These are phyloP conservation scores for Tenodera sinensis DNA, from an alignment of 2,888 invertebrate genomes.

Conservation along the genomic window DNA sequence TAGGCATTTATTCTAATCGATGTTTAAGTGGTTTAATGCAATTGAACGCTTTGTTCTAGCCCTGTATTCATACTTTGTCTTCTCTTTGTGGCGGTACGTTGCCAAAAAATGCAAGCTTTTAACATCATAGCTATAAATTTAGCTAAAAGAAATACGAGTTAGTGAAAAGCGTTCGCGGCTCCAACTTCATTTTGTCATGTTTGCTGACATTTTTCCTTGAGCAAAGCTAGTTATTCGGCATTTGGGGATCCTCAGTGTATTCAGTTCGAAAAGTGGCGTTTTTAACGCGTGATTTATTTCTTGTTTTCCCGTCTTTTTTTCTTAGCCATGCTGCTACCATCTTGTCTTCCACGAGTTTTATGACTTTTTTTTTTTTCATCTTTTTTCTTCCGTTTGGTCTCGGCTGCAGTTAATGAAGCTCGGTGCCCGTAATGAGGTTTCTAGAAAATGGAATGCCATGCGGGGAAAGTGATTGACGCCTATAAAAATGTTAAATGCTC, in stretches of 20 bases:
- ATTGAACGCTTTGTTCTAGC: background rate
- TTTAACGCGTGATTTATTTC: background rate
- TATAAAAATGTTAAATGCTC: background rate
- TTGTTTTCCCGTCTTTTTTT: background rate
- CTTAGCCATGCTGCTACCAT: background rate
- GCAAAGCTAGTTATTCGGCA: background rate
- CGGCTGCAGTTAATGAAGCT: background rate
- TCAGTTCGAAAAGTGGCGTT: background rate
- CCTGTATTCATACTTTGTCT: background rate
- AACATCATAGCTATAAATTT: background rate
- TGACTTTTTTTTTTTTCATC: background rate
- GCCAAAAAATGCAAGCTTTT: background rate
- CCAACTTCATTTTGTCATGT: background rate
- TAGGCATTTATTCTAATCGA: no score
- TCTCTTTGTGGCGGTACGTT: background rate
- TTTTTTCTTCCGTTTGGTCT: background rate
- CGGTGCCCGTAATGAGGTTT: background rate
- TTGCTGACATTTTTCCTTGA: background rate
- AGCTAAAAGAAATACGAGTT: background rate
- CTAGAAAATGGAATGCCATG: background rate
- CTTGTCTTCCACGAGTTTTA: background rate
- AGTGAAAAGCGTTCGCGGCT: background rate
- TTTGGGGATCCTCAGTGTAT: background rate
- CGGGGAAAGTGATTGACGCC: background rate
- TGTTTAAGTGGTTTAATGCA: background rate